These are phyloP conservation scores for Euwallacea fornicatus DNA, from an alignment of 1,140 invertebrate genomes.

Conservation along the genomic window DNA sequence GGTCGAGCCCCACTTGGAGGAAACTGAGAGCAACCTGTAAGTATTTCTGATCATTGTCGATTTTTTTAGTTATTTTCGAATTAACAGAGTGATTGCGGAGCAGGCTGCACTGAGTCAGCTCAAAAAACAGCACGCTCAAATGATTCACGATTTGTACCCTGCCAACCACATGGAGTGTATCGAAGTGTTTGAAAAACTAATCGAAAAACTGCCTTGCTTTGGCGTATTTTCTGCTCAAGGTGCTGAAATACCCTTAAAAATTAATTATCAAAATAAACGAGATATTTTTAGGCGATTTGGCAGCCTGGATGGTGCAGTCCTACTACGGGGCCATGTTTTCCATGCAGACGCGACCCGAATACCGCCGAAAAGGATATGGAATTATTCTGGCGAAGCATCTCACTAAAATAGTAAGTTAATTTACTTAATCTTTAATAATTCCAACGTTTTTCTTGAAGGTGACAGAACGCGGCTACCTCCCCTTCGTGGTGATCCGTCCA, in stretches of 20 bases:
- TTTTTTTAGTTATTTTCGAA: not conserved
- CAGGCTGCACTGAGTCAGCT: constrained; percentile 69
- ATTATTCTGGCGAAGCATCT: constrained; percentile 66
- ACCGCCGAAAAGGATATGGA: constrained; percentile 76
- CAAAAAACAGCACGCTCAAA: constrained; percentile 72
- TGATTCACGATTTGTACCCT: constrained; percentile 80
- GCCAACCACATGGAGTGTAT: constrained; percentile 83
- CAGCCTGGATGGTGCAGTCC: constrained; percentile 84
- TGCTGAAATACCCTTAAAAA: constrained; percentile 4
- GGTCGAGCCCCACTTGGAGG: constrained; percentile 10
- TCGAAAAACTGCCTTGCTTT: constrained; percentile 71
- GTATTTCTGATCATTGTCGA: not conserved
- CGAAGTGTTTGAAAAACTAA: constrained; percentile 77
- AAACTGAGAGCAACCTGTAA: constrained; percentile 15
- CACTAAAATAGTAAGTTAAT: constrained; percentile 61
- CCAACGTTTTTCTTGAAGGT: constrained; percentile 47
- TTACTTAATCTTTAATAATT: not conserved
- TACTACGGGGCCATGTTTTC: constrained; percentile 89
- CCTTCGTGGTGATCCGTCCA: constrained; percentile 83
- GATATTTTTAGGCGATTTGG: constrained; percentile 61
- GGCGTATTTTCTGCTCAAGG: constrained; percentile 67
- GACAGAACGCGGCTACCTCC: constrained; percentile 72
- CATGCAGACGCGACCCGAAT: constrained; percentile 83
- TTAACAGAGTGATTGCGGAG: constrained; percentile 60
- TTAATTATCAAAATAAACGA: not conserved